These are phyloP conservation scores for Tethya wilhelma DNA, from an alignment of 37 sponge, comb jelly and placozoan species.

Conservation along the genomic window DNA sequence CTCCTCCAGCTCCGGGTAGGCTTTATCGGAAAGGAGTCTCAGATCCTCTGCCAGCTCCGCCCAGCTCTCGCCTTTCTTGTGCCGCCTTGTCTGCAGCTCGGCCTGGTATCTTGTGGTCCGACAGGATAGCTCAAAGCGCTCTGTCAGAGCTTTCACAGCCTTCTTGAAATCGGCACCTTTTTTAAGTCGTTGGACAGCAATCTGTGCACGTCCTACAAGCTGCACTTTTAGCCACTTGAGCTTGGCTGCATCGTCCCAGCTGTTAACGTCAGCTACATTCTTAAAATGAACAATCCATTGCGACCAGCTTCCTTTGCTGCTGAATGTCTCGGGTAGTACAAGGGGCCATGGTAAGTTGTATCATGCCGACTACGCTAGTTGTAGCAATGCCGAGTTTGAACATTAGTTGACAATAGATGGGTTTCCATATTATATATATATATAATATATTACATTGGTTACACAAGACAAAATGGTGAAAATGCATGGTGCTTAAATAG, in stretches of 20 bases:
- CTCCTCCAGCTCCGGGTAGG: slow-evolving; percentile 42
- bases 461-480: too few relatives aligned
- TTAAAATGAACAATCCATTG: slow-evolving; percentile 38
- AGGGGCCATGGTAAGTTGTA: too few relatives aligned
- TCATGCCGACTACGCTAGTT: too few relatives aligned
- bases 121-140: slow-evolving; percentile 44
- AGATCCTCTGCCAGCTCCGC: slow-evolving; percentile 48
- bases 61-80: slow-evolving; percentile 40
- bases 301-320: slow-evolving; percentile 42
- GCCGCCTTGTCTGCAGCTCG: slow-evolving; percentile 37
- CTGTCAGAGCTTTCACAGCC: slow-evolving; percentile 15
- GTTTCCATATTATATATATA: too few relatives aligned
- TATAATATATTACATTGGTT: too few relatives aligned
- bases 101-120: slow-evolving; percentile 32
- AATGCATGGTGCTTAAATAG: too few relatives aligned
- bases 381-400: too few relatives aligned
- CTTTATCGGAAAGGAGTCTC: slow-evolving; percentile 23
- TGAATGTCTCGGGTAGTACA: slow-evolving; percentile 30
- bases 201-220: slow-evolving; percentile 31
- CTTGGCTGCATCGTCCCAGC: slow-evolving; percentile 46
- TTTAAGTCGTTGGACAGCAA: slow-evolving; percentile 15
- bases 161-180: background rate
- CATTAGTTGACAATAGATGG: too few relatives aligned
- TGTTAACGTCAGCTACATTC: slow-evolving; percentile 40
- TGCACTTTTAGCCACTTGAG: slow-evolving; percentile 40